Conservation (phyloP, 2,113 vertebrate genomes). For the Condylura cristata region DNA sequence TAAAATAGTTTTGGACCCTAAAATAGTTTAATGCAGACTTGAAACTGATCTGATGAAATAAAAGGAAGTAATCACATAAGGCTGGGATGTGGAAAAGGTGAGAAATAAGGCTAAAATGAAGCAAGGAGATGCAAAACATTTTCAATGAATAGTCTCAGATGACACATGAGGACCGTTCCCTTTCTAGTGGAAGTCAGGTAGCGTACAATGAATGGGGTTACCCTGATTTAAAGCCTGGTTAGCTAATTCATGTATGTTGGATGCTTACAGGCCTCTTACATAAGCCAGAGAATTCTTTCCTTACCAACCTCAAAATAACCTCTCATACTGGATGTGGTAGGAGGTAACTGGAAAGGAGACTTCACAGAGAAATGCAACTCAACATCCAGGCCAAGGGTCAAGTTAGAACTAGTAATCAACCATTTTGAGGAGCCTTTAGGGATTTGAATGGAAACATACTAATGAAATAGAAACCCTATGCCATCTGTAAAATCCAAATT, state of each 20-base stretch:
- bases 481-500: neutral
- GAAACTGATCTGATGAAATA: neutral
- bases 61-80: neutral
- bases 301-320: neutral
- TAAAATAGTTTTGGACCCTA: neutral
- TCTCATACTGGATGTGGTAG: neutral
- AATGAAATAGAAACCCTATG: neutral
- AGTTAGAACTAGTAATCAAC: neutral
- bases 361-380: neutral
- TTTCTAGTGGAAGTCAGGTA: neutral
- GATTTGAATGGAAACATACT: slow-evolving; percentile 3
- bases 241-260: neutral
- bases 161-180: neutral
- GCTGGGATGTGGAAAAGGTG: neutral
- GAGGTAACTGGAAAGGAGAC: rapidly evolving
- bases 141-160: neutral
- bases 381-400: neutral
- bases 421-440: neutral
- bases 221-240: neutral
- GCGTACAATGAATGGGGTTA: neutral
- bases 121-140: neutral
- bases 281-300: neutral
- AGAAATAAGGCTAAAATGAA: neutral
- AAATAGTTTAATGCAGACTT: neutral
- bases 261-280: neutral